phyloP scores from a whole-genome alignment of 1,140 invertebrate genomes.

The Drosophila navojoa region DNA sequence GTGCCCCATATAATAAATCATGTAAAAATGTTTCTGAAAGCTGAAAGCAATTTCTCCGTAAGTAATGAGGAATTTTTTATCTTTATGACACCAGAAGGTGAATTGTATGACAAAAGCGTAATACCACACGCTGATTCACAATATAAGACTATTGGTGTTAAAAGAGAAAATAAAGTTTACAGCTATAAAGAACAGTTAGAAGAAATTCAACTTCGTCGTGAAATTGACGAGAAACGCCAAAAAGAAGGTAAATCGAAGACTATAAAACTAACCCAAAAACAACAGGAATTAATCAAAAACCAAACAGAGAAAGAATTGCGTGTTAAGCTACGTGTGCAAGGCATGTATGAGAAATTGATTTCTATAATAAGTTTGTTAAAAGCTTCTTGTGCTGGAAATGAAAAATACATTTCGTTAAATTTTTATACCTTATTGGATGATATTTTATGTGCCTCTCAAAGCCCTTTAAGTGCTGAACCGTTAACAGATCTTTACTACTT shows the following conservation, averaged over 20 bases:
- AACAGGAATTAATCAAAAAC: constrained; percentile 94
- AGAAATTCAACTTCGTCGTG: constrained; percentile 95
- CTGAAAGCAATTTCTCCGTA: constrained; percentile 89
- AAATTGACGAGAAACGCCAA: constrained; percentile 95
- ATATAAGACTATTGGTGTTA: constrained; percentile 89
- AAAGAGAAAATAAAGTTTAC: constrained; percentile 98
- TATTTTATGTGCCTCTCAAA: constrained; percentile 87
- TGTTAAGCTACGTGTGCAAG: constrained; percentile 86
- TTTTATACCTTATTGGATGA: constrained; percentile 87
- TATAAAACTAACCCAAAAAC: constrained; percentile 92
- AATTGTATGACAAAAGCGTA: constrained; percentile 95
- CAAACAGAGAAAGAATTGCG: constrained; percentile 94
- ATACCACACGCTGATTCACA: constrained; percentile 90
- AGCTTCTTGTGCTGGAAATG: constrained; percentile 87
- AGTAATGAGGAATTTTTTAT: constrained; percentile 95
- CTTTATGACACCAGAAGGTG: constrained; percentile 94
- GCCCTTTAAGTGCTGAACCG: constrained; percentile 88
- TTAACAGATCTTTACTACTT: constrained; percentile 87
- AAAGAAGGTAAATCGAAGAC: constrained; percentile 92
- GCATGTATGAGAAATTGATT: constrained; percentile 87
- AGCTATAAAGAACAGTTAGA: constrained; percentile 98
- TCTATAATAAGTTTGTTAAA: constrained; percentile 87
- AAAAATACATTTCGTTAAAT: constrained; percentile 86
- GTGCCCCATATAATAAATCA: constrained; percentile 86
- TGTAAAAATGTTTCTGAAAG: constrained; percentile 85